Evolutionary conservation across 2,888 invertebrate species (phyloP).

Genomic region (Hirtodrosophila cameraria): DNA sequence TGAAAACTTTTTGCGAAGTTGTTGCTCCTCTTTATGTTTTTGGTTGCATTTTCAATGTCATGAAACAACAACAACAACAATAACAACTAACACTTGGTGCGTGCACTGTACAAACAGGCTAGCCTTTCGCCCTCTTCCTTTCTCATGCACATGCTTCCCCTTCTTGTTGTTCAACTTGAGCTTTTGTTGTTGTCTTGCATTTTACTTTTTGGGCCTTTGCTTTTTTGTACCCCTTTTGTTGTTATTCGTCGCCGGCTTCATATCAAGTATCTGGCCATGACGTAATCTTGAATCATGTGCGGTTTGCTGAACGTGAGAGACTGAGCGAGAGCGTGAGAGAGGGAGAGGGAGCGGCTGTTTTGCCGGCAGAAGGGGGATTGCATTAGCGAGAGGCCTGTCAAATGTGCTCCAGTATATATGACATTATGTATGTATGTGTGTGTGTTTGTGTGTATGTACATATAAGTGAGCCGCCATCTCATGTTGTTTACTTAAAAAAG

Average conservation of each 20-base stretch:
- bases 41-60: slow-evolving; percentile 70
- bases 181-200: slow-evolving; percentile 39
- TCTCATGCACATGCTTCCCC: slow-evolving; percentile 5
- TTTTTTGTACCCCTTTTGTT: slow-evolving; percentile 35
- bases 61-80: slow-evolving; percentile 39
- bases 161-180: slow-evolving; percentile 7
- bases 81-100: slow-evolving; percentile 39
- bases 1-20: slow-evolving; percentile 47
- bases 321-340: slow-evolving; percentile 6
- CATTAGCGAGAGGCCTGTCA: slow-evolving; percentile 47
- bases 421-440: neutral
- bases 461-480: slow-evolving; percentile 19
- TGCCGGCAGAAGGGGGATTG: neutral
- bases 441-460: neutral
- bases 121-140: slow-evolving; percentile 6
- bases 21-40: slow-evolving; percentile 32
- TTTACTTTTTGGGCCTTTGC: slow-evolving; percentile 36
- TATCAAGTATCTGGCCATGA: slow-evolving; percentile 68
- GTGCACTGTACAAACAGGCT: slow-evolving; percentile 35
- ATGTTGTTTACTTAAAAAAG: slow-evolving; percentile 43
- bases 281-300: slow-evolving; percentile 58
- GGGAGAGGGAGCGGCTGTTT: neutral
- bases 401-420: slow-evolving; percentile 13
- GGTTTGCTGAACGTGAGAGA: slow-evolving; percentile 10
- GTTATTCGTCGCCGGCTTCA: slow-evolving; percentile 47